A percentile compares a stretch with the other conserved stretches of the same genome.
These are phyloP conservation scores for Enteromius viviparus DNA, from an alignment of 2,797 vertebrate species.

Conservation along the genomic window DNA sequence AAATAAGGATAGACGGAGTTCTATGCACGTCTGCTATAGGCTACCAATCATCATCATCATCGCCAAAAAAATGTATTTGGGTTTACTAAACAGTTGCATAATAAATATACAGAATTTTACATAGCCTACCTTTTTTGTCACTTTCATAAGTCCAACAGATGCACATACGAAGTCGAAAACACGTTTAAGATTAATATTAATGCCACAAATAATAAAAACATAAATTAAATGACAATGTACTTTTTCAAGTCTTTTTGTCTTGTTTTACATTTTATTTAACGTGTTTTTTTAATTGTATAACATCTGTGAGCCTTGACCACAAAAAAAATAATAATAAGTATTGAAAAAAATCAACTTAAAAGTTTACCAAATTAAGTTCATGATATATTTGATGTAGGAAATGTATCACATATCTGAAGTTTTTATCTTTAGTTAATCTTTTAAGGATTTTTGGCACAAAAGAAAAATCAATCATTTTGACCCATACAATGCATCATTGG, in stretches of 20 bases:
- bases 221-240: no score
- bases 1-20: slow-evolving; percentile 48
- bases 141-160: not conserved
- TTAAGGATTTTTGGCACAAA: not conserved
- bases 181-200: not conserved
- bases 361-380: not conserved
- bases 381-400: not conserved
- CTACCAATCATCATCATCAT: not conserved
- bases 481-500: not conserved
- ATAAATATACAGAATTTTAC: not conserved
- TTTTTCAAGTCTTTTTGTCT: not conserved
- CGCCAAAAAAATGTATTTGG: not conserved
- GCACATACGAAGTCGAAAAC: not conserved
- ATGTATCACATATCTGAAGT: not conserved
- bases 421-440: not conserved
- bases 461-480: not conserved
- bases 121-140: not conserved
- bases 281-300: not conserved
- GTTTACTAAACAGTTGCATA: not conserved
- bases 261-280: no score
- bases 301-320: not conserved
- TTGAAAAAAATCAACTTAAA: not conserved
- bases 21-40: not conserved
- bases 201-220: not conserved
- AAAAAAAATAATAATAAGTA: not conserved